Base-by-base conservation (phyloP, 1,140 invertebrate genomes). In the Papilio polyxenes region DNA sequence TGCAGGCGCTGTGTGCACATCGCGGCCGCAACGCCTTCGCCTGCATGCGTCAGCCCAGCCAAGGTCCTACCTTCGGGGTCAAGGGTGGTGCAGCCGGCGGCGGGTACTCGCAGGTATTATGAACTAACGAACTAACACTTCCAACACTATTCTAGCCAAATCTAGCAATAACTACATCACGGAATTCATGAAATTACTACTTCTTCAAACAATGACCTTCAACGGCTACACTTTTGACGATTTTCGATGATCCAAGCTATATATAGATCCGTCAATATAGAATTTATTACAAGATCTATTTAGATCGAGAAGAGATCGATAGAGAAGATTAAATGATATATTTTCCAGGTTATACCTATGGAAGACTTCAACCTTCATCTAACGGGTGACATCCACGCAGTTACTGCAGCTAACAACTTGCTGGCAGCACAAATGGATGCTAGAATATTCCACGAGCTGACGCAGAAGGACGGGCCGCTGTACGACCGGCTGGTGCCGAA, bases 281-380 rank as follows among this genome's bases (percentile, higher is more conserved):
- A 40, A 40, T 6, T 6, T 3, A 40, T 40, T 3, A 6, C 40
- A 40, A 40, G 40, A 40, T 40, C 2, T n/a, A n/a, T n/a, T n/a
- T n/a, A n/a, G n/a, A n/a, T n/a, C n/a, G 23, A 56, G 15, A 56
- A 8, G 1, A 59, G n/a, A 59, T 59, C 56, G 56, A 59, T 82
- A 69, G 7, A 69, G 59, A 81, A 62, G 23, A 31, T 31, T 31
- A 15, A 44, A 74, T 10, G 49, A 44, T 44, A 11, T 56, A 15
- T 31, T 78, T 72, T 62, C 37, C 76, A 98, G 95, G 98, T 99
- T 0, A 99, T 99, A 87, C 99, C 99, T 0, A 99, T 99, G 99
- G 99, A 99, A 95, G 99, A 99, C 88, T 99, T 99, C 92, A 99
- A 99, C 95, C 96, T 99, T 11, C 99, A 99, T 94, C 95, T 99